A percentile compares a stretch with the other conserved stretches of the same genome.
These are phyloP conservation scores for Strix aluco DNA, from an alignment of 2,113 vertebrate species.

Conservation along the genomic window DNA sequence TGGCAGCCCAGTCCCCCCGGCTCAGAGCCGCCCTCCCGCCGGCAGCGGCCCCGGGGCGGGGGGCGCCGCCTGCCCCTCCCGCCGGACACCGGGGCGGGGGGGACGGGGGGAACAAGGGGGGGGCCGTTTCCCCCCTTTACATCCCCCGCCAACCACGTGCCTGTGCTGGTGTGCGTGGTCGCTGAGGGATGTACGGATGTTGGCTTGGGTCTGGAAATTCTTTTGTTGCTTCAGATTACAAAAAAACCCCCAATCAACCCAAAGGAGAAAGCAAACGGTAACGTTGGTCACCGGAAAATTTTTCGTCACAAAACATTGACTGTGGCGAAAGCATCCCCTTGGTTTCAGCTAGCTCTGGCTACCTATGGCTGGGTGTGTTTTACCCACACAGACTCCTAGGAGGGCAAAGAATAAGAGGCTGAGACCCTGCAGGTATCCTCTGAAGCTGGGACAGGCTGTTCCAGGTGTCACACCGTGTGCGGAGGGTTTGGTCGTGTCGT, in stretches of 20 bases:
- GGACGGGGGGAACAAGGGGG: too few species aligned
- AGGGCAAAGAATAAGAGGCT: neutral
- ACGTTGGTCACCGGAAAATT: fast-evolving
- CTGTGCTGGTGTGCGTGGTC: neutral
- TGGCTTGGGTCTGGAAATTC: neutral
- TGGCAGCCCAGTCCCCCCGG: neutral
- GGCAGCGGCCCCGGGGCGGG: neutral
- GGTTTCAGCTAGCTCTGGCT: neutral
- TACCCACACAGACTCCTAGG: neutral
- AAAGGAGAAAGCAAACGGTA: too few species aligned
- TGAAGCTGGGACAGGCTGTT: neutral
- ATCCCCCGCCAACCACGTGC: fast-evolving
- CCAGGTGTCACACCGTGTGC: neutral
- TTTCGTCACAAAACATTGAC: neutral
- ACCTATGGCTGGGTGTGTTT: fast-evolving
- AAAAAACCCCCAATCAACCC: neutral
- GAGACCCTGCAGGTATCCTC: neutral
- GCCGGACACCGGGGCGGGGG: neutral
- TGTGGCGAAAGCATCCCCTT: neutral
- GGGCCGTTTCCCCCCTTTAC: too few species aligned
- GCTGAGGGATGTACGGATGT: neutral
- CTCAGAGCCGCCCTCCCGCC: neutral
- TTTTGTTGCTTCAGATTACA: neutral
- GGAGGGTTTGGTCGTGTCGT: neutral
- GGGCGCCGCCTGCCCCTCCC: neutral